Evolutionary conservation across 2,888 invertebrate genomes (phyloP).

Genomic region (Erannis defoliaria): DNA sequence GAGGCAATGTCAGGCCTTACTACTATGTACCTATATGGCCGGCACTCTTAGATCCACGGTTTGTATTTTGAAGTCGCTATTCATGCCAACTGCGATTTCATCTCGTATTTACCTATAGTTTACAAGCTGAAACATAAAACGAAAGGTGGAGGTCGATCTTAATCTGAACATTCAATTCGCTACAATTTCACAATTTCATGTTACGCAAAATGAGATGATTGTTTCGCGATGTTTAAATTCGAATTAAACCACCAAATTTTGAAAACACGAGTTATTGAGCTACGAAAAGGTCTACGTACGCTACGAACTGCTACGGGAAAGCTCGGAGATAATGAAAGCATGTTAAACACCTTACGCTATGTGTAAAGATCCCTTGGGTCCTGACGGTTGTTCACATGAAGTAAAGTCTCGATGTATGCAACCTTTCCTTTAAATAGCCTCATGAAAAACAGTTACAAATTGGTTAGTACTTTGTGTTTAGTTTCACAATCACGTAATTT

Average conservation of each 20-base stretch:
- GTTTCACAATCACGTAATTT: constrained; percentile 59
- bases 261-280: constrained; percentile 22
- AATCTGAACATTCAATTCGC: constrained; percentile 60
- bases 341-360: not conserved
- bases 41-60: constrained; percentile 59
- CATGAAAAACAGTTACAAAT: constrained; percentile 15
- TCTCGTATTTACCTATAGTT: constrained; percentile 27
- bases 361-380: not conserved
- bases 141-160: constrained; percentile 62
- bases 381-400: too few relatives aligned
- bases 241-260: constrained; percentile 40
- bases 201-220: constrained; percentile 52
- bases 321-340: constrained; percentile 3
- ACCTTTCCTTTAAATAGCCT: constrained; percentile 11
- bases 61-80: constrained; percentile 20
- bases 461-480: constrained; percentile 21
- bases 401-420: not conserved
- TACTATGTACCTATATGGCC: constrained; percentile 50
- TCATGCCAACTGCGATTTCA: constrained; percentile 15
- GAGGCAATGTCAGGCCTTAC: constrained; percentile 83
- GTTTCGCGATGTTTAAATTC: constrained; percentile 43
- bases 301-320: constrained; percentile 39
- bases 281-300: constrained; percentile 41
- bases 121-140: constrained; percentile 48
- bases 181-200: constrained; percentile 62